Percentiles rank a stretch among this genome's conserved stretches.
phyloP scores from a whole-genome alignment of 92 coral and sea anemone genomes.

The Porites divaricata region DNA sequence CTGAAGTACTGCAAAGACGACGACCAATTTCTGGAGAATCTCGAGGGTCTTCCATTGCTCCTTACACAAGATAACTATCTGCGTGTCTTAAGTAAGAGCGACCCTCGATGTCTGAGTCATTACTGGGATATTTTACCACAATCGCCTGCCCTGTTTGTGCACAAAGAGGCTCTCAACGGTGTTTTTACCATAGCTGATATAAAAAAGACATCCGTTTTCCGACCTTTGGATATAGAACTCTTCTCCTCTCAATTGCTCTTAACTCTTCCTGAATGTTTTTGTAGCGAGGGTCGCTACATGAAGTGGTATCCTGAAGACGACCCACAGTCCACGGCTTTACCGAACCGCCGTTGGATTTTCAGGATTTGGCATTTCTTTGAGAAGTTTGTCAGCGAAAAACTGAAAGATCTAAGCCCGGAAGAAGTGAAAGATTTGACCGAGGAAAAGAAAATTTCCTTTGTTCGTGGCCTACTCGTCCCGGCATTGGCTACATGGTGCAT shows the following conservation, averaged over 20 bases:
- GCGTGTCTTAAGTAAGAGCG: constrained; percentile 35
- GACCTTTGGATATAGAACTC: constrained; percentile 6
- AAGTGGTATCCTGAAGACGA: constrained; percentile 1
- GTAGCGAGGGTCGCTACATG: neutral
- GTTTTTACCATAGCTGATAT: neutral
- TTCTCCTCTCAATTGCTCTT: constrained; percentile 15
- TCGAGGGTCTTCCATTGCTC: constrained; percentile 79
- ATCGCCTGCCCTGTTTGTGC: constrained; percentile 62
- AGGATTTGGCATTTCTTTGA: constrained; percentile 19
- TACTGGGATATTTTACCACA: constrained; percentile 58
- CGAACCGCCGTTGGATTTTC: constrained; percentile 7
- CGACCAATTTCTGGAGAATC: constrained; percentile 44
- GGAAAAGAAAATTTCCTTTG: constrained; percentile 22
- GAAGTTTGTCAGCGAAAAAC: neutral
- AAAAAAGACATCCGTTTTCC: neutral
- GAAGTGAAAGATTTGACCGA: neutral
- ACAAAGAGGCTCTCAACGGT: neutral
- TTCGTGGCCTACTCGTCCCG: constrained; percentile 7
- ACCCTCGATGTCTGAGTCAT: constrained; percentile 51
- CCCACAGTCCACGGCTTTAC: neutral
- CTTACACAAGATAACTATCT: constrained; percentile 72
- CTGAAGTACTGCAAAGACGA: constrained; percentile 70
- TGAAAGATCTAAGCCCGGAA: no score
- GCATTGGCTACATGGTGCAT: constrained; percentile 65
- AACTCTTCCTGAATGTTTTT: constrained; percentile 3